Evolutionary conservation across 1,140 invertebrate genomes (phyloP), one percentile per base, ranked within the genome.

Genomic region (Dolichoris vasculosae): DNA sequence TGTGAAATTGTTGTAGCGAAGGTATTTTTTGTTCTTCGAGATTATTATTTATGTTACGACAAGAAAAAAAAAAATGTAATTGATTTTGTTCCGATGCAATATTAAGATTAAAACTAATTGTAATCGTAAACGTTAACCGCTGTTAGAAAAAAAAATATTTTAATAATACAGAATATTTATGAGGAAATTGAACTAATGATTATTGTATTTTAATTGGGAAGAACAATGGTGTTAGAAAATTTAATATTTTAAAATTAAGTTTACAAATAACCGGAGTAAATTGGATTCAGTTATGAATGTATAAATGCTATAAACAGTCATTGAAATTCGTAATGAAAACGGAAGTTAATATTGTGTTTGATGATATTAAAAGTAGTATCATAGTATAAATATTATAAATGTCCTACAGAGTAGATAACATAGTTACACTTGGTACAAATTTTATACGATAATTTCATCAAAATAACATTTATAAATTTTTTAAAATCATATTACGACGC

Each of bases 351-450:
- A 38, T 59, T 1, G 43, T 64, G 1, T 67, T 35, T 59, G 4
- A 46, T 43, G 35, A 43, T 43, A 8, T 43, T 35, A 69, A 69
- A 32, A 69, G 17, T 55, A 75, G 13, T 43, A 59, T 73, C 69
- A 73, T 26, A 9, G n/a, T 75, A 55, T 38, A 73, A 30, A 63
- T 83, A 76, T 63, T 55, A 43, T 46, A 32, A 63, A 51, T 75
- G 67, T 40, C n/a, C 9, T 46, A 13, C 8, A 73, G 23, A 73
- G 17, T 55, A 35, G 15, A 76, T 30, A 83, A 64, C 13, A 55
- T 76, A 46, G 40, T 43, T 69, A 78, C 8, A 46, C 59, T 78
- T 79, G 46, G 75, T 84, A 77, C 75, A 79, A 79, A 84, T 59
- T 51, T 40, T 11, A 43, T 55, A 73, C 3, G 48, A 80, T 67